phyloP scores from a whole-genome alignment of 2,888 invertebrate species.

The Heteromurus nitidus region DNA sequence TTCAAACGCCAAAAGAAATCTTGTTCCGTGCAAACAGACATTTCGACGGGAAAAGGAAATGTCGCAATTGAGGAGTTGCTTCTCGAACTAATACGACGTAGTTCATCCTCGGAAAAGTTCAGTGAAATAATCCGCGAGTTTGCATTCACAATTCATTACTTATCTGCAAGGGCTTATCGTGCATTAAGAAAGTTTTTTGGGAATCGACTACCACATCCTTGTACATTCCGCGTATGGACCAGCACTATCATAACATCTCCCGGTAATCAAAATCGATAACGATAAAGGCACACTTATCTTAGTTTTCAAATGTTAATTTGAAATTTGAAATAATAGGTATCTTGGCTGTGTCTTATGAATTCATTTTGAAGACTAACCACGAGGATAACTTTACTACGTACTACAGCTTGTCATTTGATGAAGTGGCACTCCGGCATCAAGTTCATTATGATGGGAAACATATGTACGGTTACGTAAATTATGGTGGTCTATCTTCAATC shows the following conservation, averaged over 20 bases:
- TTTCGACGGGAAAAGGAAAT: neutral
- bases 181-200: neutral
- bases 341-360: neutral
- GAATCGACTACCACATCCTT: neutral
- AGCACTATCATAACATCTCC: neutral
- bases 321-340: no score
- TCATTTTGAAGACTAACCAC: neutral
- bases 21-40: neutral
- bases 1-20: neutral
- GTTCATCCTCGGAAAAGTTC: no score
- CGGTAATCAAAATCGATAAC: neutral
- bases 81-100: neutral
- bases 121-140: conserved; percentile 1
- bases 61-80: neutral
- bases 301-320: no score
- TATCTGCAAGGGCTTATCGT: conserved; percentile 1
- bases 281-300: neutral
- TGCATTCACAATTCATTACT: conserved; percentile 11
- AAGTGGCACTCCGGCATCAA: conserved; percentile 11
- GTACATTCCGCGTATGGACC: neutral
- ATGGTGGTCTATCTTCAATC: neutral
- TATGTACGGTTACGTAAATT: conserved; percentile 4
- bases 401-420: conserved; percentile 21
- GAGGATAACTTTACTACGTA: neutral
- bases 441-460: neutral